Conservation (phyloP, 2,797 vertebrate genomes). For the Cryptoblepharus egeriae region DNA sequence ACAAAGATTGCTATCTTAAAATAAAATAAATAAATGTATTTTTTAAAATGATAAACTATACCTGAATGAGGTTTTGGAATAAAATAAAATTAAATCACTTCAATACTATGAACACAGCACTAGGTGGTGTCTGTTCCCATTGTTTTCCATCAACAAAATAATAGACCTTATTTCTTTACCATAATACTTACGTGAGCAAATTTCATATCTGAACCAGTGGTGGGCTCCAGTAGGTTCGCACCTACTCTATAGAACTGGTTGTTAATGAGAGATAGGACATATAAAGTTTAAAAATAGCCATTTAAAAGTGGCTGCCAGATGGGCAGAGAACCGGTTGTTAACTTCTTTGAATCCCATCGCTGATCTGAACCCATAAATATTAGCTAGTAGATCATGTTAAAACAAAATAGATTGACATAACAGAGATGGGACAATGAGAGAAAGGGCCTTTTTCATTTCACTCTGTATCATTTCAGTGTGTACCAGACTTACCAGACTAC, state of each 20-base stretch:
- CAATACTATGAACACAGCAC: slow-evolving; percentile 12
- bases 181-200: neutral
- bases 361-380: no score
- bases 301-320: no score
- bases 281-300: no score
- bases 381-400: slow-evolving; percentile 17
- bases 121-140: slow-evolving; percentile 13
- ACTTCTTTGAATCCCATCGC: no score
- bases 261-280: no score
- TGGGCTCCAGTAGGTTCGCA: no score
- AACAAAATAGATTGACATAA: neutral
- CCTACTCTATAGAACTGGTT: no score
- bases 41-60: neutral
- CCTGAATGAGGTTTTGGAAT: neutral
- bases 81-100: neutral
- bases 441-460: neutral
- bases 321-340: no score
- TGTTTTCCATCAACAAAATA: slow-evolving; percentile 1
- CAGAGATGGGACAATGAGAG: neutral
- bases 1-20: neutral
- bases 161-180: slow-evolving; percentile 4
- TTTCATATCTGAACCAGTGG: slow-evolving; percentile 11
- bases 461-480: neutral
- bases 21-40: neutral
- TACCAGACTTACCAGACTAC: no score